Base-by-base conservation (phyloP, 2,113 vertebrate genomes). In the Cynocephalus volans region DNA sequence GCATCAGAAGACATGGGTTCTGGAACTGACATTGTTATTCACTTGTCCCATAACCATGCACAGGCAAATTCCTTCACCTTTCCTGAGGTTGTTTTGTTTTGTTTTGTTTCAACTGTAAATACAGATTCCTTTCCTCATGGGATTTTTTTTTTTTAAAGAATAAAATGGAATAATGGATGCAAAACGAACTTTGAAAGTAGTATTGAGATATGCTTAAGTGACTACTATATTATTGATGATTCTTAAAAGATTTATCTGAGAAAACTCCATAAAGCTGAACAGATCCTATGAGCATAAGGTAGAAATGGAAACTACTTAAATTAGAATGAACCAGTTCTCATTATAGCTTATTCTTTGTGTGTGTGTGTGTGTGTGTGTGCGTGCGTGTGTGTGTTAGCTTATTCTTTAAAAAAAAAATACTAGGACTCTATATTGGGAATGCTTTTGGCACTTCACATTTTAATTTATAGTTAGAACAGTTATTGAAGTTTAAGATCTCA, bases 121-220 rank as follows among this genome's bases (percentile, higher is more conserved):
- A 36, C 5, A 52, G 21, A 83, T 50, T 33, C 26, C 62, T 85
- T 72, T 58, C 52, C 33, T 88, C 24, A 24, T 50, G 41, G 12
- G 2, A 8, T 50, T 83, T 84, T 72, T 54, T 83, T 67, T 56
- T 48, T 28, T 50, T 17, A 48, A 52, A 88, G 23, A 95, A 31
- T 93, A 36, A 73, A 31, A 65, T 72, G 56, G 54, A 79, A 19
- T 85, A 76, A 73, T 81, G 67, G 21, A 23, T 94, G 23, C 83
- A 75, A 76, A 87, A 96, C 70, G 33, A 92, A 70, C 62, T 96
- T 96, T 87, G 83, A 92, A 90, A 94, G 60, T 93, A 62, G 15
- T 56, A 50, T 45, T 93, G 41, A 54, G 36, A 14, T 45, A 64
- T 94, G 80, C 84, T 87, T 26, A 86, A 73, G 33, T 86, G 56